phyloP scores from a whole-genome alignment of 2,113 vertebrate genomes.

The Bettongia penicillata region DNA sequence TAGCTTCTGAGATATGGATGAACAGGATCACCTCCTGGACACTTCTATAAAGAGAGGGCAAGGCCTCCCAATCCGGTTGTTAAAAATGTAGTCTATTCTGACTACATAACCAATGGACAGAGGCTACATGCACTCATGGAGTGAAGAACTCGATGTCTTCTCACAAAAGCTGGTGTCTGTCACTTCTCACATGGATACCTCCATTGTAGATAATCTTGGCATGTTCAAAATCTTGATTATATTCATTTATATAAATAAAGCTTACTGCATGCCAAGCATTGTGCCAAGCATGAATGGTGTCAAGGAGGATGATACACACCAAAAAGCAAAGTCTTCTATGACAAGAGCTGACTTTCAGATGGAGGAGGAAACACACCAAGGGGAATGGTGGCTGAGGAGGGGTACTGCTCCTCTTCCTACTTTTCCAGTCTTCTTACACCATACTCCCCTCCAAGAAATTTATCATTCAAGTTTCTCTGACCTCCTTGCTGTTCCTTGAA shows the following conservation, averaged over 20 bases:
- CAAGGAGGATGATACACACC: background rate
- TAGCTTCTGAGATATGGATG: background rate
- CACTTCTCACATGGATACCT: background rate
- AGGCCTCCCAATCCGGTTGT: background rate
- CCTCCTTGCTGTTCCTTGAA: background rate
- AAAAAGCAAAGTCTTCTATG: background rate
- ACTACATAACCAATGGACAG: background rate
- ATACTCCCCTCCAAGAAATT: background rate
- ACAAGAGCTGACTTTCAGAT: background rate
- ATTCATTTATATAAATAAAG: background rate
- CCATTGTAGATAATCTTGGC: background rate
- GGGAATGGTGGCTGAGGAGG: background rate
- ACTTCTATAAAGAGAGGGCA: background rate
- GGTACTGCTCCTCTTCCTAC: background rate
- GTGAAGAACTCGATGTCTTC: background rate
- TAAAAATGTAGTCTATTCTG: background rate
- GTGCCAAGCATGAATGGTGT: no score
- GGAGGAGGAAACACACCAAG: background rate
- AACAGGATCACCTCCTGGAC: background rate
- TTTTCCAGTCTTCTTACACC: background rate
- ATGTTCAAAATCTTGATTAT: background rate
- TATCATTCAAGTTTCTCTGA: background rate
- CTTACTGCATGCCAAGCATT: background rate
- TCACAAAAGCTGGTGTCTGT: background rate
- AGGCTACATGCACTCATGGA: background rate